Conservation (phyloP, 2,888 invertebrate genomes). For the Euspilapteryx auroguttella region DNA sequence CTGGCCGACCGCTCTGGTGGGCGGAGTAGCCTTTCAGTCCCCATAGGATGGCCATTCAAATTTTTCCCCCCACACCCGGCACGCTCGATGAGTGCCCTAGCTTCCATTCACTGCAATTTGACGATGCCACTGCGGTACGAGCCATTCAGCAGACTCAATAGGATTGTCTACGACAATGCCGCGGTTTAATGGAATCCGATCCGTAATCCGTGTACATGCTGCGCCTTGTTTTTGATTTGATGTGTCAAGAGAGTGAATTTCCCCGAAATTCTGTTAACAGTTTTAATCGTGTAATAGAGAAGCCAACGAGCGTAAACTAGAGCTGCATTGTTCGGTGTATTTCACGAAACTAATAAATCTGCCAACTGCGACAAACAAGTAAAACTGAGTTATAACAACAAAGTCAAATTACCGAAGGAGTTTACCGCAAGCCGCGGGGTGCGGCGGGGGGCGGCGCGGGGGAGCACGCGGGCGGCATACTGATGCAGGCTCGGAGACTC, state of each 20-base stretch:
- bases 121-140: conserved; percentile 40
- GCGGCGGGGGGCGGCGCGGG: background rate
- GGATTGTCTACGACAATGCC: conserved; percentile 45
- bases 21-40: conserved; percentile 23
- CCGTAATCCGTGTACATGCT: conserved; percentile 19
- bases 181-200: conserved; percentile 41
- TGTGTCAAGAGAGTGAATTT: conserved; percentile 1
- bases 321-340: no score
- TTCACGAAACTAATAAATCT: conserved; percentile 55
- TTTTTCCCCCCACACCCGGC: conserved; percentile 43
- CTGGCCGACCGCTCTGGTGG: conserved; percentile 15
- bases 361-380: conserved; percentile 49
- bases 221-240: conserved; percentile 12
- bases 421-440: conserved; percentile 33
- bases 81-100: conserved; percentile 48
- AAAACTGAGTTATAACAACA: conserved; percentile 60
- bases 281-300: no score
- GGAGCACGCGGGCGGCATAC: conserved; percentile 37
- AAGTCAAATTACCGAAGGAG: conserved; percentile 60
- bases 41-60: conserved; percentile 44
- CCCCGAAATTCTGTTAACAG: no score
- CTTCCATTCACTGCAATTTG: conserved; percentile 55
- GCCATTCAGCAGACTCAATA: conserved; percentile 42
- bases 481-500: conserved; percentile 34
- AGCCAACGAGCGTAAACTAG: no score